Base-by-base conservation (phyloP, 2,113 vertebrate species). In the Macrotis lagotis region DNA sequence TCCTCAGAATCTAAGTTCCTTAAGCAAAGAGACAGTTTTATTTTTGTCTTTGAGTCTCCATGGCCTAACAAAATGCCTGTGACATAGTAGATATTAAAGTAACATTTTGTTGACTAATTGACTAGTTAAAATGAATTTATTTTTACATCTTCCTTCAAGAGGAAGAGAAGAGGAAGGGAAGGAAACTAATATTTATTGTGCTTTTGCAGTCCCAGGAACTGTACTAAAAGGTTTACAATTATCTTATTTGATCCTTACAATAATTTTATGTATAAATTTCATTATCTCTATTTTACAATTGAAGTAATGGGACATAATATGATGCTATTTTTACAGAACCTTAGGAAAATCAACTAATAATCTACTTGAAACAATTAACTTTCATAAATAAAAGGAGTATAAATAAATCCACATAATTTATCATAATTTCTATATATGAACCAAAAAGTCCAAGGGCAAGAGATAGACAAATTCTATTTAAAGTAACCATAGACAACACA, bases 61-160 rank as follows among this genome's bases (percentile, higher is more conserved):
- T 10, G 51, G 55, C 11, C 90, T 95, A 93, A 94, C 93, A 55
- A 59, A n/a, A 1, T 50, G 11, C 22, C 28, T 93, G 16, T 44
- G 3, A 4, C 51, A n/a, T 83, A 89, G n/a, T 48, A 74, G 88
- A 51, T 90, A 26, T 12, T 66, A n/a, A 93, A 88, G 31, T 59
- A 92, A 74, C 91, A n/a, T 94, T 59, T 59, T 96, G 6, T 92
- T 95, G 91, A 74, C 51, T 53, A 14, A 91, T 8, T 55, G n/a
- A 88, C 14, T 74, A 37, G 31, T 74, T 74, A n/a, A 19, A 74
- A n/a, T n/a, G 37, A n/a, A 4, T 74, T 74, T 1, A 19, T 74
- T 74, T 74, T n/a, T 12, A 28, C 16, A 74, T n/a, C 4, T 74
- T 1, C 37, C 16, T n/a, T 74, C 31, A 74, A n/a, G 37, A n/a